Percentiles rank a stretch among this genome's conserved stretches.
These are phyloP conservation scores for Nycticorax nycticorax DNA, from an alignment of 2,113 vertebrate species.

Conservation along the genomic window DNA sequence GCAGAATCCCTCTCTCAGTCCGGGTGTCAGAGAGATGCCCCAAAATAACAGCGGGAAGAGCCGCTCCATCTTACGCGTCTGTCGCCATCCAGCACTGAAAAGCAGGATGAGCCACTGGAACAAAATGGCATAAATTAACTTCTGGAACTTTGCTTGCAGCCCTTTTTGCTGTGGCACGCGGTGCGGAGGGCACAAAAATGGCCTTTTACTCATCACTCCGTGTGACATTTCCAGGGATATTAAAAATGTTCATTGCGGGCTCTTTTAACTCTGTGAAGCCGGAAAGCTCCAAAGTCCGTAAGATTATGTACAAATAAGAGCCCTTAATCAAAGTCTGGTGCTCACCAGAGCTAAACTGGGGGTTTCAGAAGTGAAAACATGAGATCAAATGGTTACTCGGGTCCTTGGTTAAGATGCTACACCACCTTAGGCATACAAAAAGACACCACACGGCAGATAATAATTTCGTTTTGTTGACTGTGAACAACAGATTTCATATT, in stretches of 20 bases:
- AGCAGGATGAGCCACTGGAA: neutral
- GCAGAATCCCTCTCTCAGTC: neutral
- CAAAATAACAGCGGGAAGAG: neutral
- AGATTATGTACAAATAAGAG: neutral
- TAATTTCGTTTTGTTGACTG: neutral
- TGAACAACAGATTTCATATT: neutral
- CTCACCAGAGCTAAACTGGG: neutral
- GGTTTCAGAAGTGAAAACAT: neutral
- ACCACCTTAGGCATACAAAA: neutral
- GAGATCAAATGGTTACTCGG: neutral
- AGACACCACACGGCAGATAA: neutral
- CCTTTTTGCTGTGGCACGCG: neutral
- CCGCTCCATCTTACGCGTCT: neutral
- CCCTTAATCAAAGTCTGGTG: neutral
- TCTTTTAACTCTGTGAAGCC: conserved; percentile 3
- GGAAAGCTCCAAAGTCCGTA: neutral
- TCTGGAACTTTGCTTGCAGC: conserved; percentile 31
- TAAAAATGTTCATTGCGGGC: neutral
- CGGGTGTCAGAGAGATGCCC: neutral
- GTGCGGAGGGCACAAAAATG: neutral
- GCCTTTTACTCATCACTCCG: neutral
- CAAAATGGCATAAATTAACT: conserved; percentile 24
- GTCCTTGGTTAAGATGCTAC: neutral
- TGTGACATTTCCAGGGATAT: neutral
- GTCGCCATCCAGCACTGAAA: neutral